Conservation (phyloP, 1,140 invertebrate genomes). For the Trypoxylus dichotomus region DNA sequence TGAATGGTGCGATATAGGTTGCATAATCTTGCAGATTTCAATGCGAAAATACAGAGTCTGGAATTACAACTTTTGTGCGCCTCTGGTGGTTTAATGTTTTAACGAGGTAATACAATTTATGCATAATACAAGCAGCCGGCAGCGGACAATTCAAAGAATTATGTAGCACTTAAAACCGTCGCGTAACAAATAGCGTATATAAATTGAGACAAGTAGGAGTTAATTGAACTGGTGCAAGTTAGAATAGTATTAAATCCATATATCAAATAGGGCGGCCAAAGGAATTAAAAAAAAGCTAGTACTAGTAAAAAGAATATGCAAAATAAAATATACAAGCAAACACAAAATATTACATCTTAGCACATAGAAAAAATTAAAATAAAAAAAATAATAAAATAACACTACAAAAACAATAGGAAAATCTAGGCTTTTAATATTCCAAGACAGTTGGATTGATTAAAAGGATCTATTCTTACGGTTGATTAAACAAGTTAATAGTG, state of each 20-base stretch:
- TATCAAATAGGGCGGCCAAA: neutral
- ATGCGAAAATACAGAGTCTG: neutral
- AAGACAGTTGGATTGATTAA: conserved; percentile 15
- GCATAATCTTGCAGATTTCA: neutral
- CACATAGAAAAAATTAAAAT: neutral
- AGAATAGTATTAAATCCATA: neutral
- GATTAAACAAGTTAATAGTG: neutral
- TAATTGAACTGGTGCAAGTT: neutral
- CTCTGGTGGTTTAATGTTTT: neutral
- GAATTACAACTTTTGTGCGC: too few relatives aligned
- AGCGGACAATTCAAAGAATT: neutral
- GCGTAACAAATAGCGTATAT: too few relatives aligned
- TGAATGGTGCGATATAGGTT: neutral
- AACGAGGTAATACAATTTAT: neutral
- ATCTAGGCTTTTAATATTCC: neutral
- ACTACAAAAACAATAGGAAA: neutral
- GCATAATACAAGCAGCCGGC: neutral
- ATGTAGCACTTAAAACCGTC: neutral
- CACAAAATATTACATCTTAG: neutral
- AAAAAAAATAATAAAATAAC: neutral
- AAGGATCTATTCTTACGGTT: neutral
- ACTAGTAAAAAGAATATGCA: too few relatives aligned
- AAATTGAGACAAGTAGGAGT: conserved; percentile 8
- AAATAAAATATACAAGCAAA: neutral
- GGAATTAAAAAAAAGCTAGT: too few relatives aligned